Percentiles rank a stretch among this genome's conserved stretches.
These are phyloP conservation scores for Enteromius unitaeniatus DNA, from an alignment of 2,797 vertebrate genomes.

Conservation along the genomic window DNA sequence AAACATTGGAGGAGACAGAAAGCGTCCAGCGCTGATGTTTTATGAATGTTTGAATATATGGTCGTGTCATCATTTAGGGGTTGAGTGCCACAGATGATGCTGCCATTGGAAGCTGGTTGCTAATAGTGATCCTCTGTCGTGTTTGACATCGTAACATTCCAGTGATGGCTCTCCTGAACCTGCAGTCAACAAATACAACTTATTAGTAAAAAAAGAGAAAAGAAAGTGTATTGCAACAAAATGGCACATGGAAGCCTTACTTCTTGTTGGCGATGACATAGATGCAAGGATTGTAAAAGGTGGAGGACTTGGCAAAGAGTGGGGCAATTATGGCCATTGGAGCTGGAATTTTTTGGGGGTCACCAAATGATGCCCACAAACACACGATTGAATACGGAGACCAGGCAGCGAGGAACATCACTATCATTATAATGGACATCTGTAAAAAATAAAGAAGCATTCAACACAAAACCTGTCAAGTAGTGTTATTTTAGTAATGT, in stretches of 20 bases:
- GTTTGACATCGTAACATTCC: conserved; percentile 92
- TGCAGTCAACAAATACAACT: conserved; percentile 55
- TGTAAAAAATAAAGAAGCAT: conserved; percentile 65
- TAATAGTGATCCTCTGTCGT: conserved; percentile 85
- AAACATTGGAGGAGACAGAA: conserved; percentile 1
- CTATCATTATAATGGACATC: conserved; percentile 98
- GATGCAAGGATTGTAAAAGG: conserved; percentile 98
- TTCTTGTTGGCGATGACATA: conserved; percentile 96
- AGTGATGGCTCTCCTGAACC: conserved; percentile 86
- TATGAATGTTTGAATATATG: conserved; percentile 8
- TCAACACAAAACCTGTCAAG: background rate
- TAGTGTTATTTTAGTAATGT: background rate
- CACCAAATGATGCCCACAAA: conserved; percentile 95
- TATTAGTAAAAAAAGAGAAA: background rate
- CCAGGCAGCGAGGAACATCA: conserved; percentile 97
- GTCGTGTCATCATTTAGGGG: conserved; percentile 65
- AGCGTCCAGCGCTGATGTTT: conserved; percentile 51
- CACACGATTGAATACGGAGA: conserved; percentile 96
- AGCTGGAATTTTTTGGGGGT: conserved; percentile 89
- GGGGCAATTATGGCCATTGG: conserved; percentile 94
- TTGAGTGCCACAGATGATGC: conserved; percentile 76
- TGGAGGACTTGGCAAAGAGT: conserved; percentile 97
- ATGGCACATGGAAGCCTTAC: conserved; percentile 74
- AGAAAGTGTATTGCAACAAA: background rate
- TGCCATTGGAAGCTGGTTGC: conserved; percentile 85